Evolutionary conservation across 1,140 invertebrate species (phyloP).

Genomic region (Lordiphosa clarofinis): DNA sequence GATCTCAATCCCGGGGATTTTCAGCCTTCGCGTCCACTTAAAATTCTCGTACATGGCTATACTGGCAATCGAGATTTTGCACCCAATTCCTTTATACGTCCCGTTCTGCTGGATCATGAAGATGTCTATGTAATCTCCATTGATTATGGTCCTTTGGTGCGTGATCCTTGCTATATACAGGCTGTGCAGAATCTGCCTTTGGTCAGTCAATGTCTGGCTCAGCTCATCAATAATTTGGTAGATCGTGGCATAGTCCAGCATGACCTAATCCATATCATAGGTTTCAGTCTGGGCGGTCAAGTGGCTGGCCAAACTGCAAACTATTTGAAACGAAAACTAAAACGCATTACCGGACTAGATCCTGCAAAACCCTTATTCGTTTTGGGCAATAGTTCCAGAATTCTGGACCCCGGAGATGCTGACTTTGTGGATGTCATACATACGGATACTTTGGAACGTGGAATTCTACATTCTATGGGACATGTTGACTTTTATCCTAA

Average conservation of each 20-base stretch:
- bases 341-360: constrained; percentile 82
- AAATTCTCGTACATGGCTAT: constrained; percentile 85
- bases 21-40: constrained; percentile 80
- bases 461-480: constrained; percentile 80
- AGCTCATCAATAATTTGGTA: constrained; percentile 84
- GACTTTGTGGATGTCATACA: constrained; percentile 82
- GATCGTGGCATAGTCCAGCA: constrained; percentile 81
- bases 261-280: constrained; percentile 89
- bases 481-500: constrained; percentile 85
- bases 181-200: constrained; percentile 82
- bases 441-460: constrained; percentile 83
- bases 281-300: constrained; percentile 95
- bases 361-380: constrained; percentile 83
- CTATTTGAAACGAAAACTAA: constrained; percentile 80
- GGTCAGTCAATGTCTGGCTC: constrained; percentile 82
- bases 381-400: constrained; percentile 69
- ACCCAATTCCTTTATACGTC: constrained; percentile 82
- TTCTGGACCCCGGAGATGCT: constrained; percentile 83
- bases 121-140: constrained; percentile 83
- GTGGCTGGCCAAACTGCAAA: constrained; percentile 90
- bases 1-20: constrained; percentile 81
- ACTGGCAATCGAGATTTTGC: constrained; percentile 82
- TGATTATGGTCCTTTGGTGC: constrained; percentile 82
- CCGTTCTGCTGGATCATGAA: constrained; percentile 81
- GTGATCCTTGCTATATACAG: constrained; percentile 82